phyloP scores from a whole-genome alignment of 2,113 vertebrate species.

The Thamnophis sirtalis region DNA sequence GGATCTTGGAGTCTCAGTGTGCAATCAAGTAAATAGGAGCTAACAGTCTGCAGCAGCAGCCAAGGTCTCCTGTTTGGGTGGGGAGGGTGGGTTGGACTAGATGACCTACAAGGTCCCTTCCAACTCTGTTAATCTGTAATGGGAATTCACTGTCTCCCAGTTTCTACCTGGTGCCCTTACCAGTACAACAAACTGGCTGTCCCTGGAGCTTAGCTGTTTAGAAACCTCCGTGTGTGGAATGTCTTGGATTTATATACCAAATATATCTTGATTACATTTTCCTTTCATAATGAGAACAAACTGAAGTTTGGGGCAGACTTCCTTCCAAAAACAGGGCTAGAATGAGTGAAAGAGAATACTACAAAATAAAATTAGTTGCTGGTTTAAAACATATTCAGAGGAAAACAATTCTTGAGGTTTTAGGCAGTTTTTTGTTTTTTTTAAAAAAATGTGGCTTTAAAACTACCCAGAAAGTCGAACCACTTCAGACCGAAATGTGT shows the following conservation, averaged over 20 bases:
- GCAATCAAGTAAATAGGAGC: too few species aligned
- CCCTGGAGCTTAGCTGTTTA: rapidly evolving
- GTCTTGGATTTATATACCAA: not conserved
- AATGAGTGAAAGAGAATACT: not conserved
- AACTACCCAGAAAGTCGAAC: conserved; percentile 1
- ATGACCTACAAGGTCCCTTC: too few species aligned
- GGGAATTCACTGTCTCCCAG: not conserved
- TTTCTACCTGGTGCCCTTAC: not conserved
- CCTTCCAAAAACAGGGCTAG: not conserved
- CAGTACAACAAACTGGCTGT: not conserved
- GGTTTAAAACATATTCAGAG: not conserved
- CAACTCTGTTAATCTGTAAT: too few species aligned
- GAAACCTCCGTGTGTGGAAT: not conserved
- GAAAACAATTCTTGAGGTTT: not conserved
- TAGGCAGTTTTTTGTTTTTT: not conserved
- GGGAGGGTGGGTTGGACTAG: too few species aligned
- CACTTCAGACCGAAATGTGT: conserved; percentile 13
- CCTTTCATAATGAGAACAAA: not conserved
- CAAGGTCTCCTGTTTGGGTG: too few species aligned
- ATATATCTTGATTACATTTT: not conserved
- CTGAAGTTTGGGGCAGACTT: not conserved
- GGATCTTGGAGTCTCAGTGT: too few species aligned
- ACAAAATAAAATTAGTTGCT: not conserved
- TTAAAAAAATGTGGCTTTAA: conserved; percentile 16
- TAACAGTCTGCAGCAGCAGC: too few species aligned